Evolutionary conservation across 2,888 invertebrate genomes (phyloP), one percentile per base, ranked within the genome.

Genomic region (Lasioglossum calceatum): DNA sequence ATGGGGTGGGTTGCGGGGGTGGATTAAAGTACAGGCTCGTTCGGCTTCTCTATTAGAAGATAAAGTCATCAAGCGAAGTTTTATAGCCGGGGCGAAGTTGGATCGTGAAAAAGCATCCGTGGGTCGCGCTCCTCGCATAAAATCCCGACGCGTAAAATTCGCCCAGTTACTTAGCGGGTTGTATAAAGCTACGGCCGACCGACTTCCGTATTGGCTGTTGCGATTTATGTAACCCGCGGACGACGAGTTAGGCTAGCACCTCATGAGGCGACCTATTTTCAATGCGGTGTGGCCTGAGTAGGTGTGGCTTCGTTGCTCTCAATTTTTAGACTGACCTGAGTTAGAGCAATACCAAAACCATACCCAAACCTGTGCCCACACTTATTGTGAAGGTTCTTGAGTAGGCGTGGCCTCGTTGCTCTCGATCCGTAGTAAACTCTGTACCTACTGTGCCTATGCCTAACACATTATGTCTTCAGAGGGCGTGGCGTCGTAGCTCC

Each of bases 41-140:
- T 81, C 67, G 50, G 42, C 39, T 23, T 39, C 32, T 76, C 67
- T 81, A 70, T 76, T 81, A 81, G 67, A 76, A 44, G 76, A 76
- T 47, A 76, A 70, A 76, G 76, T 54, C 42, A 77, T 76, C 75
- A 54, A 70, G 16, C 32, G 42, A 50, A 54, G 80, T 70, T 76
- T 76, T 80, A 67, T 50, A 27, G 75, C 19, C 67, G 8, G 3
- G 32, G 14, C 39, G 42, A 70, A 70, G 42, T 67, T 39, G 42
- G 54, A 54, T 54, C 27, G 42, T 32, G 80, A 81, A 76, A 70
- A 79, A 76, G 70, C 50, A 39, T 70, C 64, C 32, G 36, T 32
- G 61, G 61, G 27, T 61, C 77, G 78, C 42, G 80, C 42, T 67
- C 23, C 67, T 64, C 19, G 61, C 70, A 70, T 70, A 81, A 70